A percentile compares a stretch with the other conserved stretches of the same genome.
These are phyloP conservation scores for Leucozona laternaria DNA, from an alignment of 2,888 invertebrate species.

Conservation along the genomic window DNA sequence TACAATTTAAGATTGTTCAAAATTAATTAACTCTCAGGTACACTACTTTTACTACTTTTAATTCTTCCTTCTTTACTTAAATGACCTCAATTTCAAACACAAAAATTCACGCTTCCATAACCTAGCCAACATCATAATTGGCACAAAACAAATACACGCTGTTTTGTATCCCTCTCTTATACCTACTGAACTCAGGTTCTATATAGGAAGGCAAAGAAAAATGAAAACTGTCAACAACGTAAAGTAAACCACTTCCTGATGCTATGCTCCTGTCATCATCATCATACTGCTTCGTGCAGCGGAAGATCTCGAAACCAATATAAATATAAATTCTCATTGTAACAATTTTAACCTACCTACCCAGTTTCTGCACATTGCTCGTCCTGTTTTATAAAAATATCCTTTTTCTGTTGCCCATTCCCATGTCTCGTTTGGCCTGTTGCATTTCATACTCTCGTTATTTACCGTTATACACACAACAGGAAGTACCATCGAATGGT, in stretches of 20 bases:
- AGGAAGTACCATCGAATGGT: slow-evolving; percentile 50
- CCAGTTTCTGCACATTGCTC: slow-evolving; percentile 17
- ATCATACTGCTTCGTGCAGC: background rate
- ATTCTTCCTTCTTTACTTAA: background rate
- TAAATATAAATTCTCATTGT: slow-evolving; percentile 35
- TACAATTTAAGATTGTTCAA: no score
- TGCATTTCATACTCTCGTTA: slow-evolving; percentile 54
- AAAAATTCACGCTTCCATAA: background rate
- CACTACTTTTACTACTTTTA: no score
- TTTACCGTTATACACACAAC: slow-evolving; percentile 53
- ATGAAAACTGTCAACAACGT: background rate
- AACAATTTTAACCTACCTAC: no score
- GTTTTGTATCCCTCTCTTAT: background rate
- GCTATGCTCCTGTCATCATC: slow-evolving; percentile 5
- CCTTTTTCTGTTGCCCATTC: slow-evolving; percentile 20
- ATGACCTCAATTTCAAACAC: background rate
- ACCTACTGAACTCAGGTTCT: background rate
- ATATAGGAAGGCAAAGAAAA: background rate
- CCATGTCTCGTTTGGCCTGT: slow-evolving; percentile 31
- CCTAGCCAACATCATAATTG: background rate
- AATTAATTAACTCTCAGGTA: no score
- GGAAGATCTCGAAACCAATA: slow-evolving; percentile 17
- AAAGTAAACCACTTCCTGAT: background rate
- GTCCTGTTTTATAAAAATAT: slow-evolving; percentile 27
- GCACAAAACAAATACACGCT: background rate